These are phyloP conservation scores for Luidia sarsii DNA, from an alignment of 53 echinoderm and acorn worm species.

Conservation along the genomic window DNA sequence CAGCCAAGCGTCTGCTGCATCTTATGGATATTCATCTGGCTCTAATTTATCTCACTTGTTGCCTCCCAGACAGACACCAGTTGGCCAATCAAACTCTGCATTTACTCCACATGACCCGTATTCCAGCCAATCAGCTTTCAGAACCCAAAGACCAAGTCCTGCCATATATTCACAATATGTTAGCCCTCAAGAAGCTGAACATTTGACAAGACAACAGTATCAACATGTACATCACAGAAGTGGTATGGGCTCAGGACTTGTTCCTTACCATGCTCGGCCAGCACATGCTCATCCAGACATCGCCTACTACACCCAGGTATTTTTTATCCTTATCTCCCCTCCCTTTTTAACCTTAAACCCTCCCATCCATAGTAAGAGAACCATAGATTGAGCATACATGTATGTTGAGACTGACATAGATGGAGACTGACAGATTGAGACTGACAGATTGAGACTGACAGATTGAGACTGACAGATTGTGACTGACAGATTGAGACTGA, in stretches of 20 bases:
- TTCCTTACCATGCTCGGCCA: slow-evolving; percentile 1
- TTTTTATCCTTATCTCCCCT: no score
- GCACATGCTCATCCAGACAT: slow-evolving; percentile 28
- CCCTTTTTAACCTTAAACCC: neutral
- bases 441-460: no score
- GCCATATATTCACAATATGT: slow-evolving; percentile 11
- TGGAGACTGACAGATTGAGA: no score
- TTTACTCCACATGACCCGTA: slow-evolving; percentile 36
- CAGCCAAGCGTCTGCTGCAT: slow-evolving; percentile 16
- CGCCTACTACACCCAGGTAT: slow-evolving; percentile 42
- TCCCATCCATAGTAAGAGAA: no score
- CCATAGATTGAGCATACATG: no score
- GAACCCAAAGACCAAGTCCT: slow-evolving; percentile 26
- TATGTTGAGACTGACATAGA: no score
- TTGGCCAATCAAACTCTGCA: slow-evolving; percentile 9
- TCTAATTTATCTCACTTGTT: slow-evolving; percentile 20
- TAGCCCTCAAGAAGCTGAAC: slow-evolving; percentile 30
- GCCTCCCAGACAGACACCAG: neutral
- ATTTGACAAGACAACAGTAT: slow-evolving; percentile 41
- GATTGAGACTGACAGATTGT: no score
- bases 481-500: no score
- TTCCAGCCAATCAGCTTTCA: slow-evolving; percentile 36
- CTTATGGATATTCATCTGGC: slow-evolving; percentile 17
- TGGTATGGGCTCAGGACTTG: slow-evolving; percentile 8
- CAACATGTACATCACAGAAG: slow-evolving; percentile 38